These are phyloP conservation scores for Coracias cyanogaster DNA, from an alignment of 2,797 vertebrate genomes.

Conservation along the genomic window DNA sequence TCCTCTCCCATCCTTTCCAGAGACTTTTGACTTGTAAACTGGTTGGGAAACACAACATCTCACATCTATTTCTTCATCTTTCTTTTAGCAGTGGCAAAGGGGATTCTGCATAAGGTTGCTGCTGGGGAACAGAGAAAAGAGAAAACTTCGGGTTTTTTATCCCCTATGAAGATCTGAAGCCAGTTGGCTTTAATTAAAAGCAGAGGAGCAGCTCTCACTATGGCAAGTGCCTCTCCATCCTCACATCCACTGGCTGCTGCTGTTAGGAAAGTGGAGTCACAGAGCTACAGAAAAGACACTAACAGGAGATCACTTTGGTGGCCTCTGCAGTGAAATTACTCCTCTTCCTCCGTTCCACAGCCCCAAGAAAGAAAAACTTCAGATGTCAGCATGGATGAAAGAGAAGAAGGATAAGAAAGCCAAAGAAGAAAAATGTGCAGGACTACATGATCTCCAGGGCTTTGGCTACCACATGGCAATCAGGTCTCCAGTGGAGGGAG, in stretches of 20 bases:
- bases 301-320: background rate
- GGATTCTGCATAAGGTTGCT: background rate
- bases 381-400: background rate
- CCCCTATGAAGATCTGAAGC: background rate
- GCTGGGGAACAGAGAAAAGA: background rate
- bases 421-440: background rate
- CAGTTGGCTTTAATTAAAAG: background rate
- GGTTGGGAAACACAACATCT: background rate
- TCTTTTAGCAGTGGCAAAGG: background rate
- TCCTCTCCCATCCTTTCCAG: background rate
- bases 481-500: background rate
- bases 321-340: background rate
- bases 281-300: background rate
- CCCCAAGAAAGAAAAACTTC: background rate
- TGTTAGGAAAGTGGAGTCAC: background rate
- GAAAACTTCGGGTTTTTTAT: background rate
- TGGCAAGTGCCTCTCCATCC: background rate
- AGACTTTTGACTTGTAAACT: background rate
- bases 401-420: background rate
- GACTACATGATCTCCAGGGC: background rate
- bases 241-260: background rate
- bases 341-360: background rate
- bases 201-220: background rate
- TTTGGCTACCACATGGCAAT: background rate
- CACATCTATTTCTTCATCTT: background rate